These are phyloP conservation scores for Megaceryle maxima DNA, from an alignment of 2,113 vertebrate species.

Conservation along the genomic window DNA sequence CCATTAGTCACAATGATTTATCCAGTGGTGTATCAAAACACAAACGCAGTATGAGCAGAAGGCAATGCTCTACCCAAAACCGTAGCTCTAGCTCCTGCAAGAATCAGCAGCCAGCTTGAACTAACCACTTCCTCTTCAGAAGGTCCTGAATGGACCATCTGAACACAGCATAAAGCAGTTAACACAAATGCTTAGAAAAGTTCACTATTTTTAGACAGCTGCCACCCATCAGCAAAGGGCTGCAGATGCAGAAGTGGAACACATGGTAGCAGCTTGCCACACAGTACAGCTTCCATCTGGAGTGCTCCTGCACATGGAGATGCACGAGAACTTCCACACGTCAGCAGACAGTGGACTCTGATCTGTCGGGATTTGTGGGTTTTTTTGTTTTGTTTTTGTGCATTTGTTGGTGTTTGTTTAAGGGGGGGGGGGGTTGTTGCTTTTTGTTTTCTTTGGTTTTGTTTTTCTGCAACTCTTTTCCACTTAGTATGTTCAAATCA, in stretches of 20 bases:
- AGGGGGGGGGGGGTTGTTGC: too few species aligned
- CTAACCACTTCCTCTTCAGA: background rate
- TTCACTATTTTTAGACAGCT: background rate
- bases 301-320: background rate
- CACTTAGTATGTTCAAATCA: background rate
- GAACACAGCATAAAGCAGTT: rapidly evolving
- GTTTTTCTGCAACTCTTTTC: background rate
- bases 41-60: background rate
- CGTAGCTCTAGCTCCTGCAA: background rate
- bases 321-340: background rate
- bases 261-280: rapidly evolving
- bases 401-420: background rate
- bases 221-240: background rate
- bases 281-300: background rate
- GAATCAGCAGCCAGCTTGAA: background rate
- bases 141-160: background rate
- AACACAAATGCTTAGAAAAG: background rate
- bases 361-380: background rate
- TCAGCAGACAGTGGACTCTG: rapidly evolving
- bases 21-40: background rate
- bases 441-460: background rate
- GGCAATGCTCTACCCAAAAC: background rate
- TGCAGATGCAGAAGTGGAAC: background rate
- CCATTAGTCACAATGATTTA: background rate
- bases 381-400: too few species aligned